A percentile compares a stretch with the other conserved stretches of the same genome.
These are phyloP conservation scores for Aelia acuminata DNA, from an alignment of 2,888 invertebrate species.

Conservation along the genomic window DNA sequence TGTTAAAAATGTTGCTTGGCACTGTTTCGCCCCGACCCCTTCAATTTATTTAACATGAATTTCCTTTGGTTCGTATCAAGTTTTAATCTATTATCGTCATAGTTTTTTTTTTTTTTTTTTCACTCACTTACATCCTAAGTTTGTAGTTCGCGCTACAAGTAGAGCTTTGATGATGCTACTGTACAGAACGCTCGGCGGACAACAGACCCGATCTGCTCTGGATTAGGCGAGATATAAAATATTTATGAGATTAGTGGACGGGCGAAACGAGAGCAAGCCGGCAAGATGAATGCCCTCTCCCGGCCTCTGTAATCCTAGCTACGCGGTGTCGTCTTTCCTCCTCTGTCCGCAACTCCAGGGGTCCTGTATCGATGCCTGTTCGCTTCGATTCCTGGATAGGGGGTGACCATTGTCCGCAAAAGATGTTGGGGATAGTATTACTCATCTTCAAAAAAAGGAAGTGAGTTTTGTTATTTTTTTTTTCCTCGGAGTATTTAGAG, in stretches of 20 bases:
- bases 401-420: neutral
- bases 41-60: no score
- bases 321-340: conserved; percentile 7
- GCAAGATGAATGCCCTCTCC: conserved; percentile 42
- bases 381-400: neutral
- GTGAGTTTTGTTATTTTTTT: no score
- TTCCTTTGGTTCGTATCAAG: no score
- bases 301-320: conserved; percentile 40
- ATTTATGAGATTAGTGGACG: conserved; percentile 48
- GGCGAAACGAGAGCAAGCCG: conserved; percentile 15
- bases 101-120: no score
- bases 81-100: no score
- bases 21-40: no score
- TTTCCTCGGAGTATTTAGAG: no score
- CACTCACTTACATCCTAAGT: no score
- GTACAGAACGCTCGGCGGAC: neutral
- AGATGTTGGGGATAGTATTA: conserved; percentile 2
- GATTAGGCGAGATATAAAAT: conserved; percentile 48
- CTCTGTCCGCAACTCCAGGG: neutral
- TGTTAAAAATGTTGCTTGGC: no score
- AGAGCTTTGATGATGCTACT: neutral
- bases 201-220: neutral
- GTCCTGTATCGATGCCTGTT: neutral
- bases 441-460: neutral
- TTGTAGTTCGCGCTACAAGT: no score